Evolutionary conservation across 1,140 invertebrate species (phyloP), one percentile per base, ranked within the genome.

Genomic region (Bombus breviceps): DNA sequence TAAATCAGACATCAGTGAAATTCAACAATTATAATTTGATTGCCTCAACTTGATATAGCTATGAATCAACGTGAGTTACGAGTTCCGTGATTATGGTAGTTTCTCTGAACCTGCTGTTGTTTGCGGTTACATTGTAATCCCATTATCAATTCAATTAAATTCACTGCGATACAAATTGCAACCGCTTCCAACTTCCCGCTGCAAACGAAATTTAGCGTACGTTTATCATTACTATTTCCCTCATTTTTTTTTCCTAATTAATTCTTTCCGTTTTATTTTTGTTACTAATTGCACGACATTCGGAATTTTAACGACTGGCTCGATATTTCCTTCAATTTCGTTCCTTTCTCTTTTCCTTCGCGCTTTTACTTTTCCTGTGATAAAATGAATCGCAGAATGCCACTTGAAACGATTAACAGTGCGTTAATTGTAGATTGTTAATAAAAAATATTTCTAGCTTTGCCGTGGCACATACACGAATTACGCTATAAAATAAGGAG

Each of bases 91-190:
- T 69, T 88, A 88, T 57, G 39, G 47, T 59, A 12, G 41, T 28
- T 59, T 78, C 34, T 64, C 53, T 22, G 43, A 68, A 85, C 71
- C 75, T 43, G 34, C 34, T 59, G 57, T 32, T n/a, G 77, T n/a
- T 81, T 80, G 66, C 53, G 71, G 69, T 71, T 66, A 57, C 66
- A 72, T 62, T 34, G 68, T 85, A 81, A 88, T 88, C 59, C 62
- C 79, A 76, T 88, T 85, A 85, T 85, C 83, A 85, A 85, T 89
- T 85, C 78, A 47, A 89, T 57, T 85, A 53, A 75, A 85, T 81
- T 85, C 73, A 72, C 43, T n/a, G 28, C 32, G 37, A 77, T 66
- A 74, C 57, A 76, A 72, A 76, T 76, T 41, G 66, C 57, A 25
- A 73, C 47, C 53, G 28, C 13, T 28, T 72, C 41, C 37, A 64